Evolutionary conservation across 2,888 invertebrate species (phyloP), one percentile per base, ranked within the genome.

Genomic region (Bellardia pandia): DNA sequence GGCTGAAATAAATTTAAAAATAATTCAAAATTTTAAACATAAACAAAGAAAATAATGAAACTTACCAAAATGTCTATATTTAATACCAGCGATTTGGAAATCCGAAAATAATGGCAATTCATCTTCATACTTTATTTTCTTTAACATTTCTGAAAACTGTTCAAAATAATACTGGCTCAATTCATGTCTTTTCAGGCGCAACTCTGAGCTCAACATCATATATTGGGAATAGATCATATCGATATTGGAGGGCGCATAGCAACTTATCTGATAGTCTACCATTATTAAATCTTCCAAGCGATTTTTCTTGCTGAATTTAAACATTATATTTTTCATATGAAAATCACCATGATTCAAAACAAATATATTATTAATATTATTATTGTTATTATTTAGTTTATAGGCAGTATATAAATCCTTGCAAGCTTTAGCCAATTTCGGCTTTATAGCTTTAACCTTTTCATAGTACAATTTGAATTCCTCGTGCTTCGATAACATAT

Each of bases 311-410:
- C 37, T 60, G 7, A 89, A 79, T 69, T 89, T 90, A 23, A 91
- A 91, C 91, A 92, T 91, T 75, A 92, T 80, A 42, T 92, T 92
- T 30, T 90, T 90, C 4, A 83, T 71, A 79, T 92, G 92, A 56
- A 92, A 91, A 72, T 92, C 92, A 0, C 92, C 92, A 79, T 92
- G 92, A 66, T 89, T 90, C 0, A 92, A 88, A 0, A 90, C 91
- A 40, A 90, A 90, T 60, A 87, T 81, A 69, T 86, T 74, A 13
- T 86, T 74, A 13, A 40, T 56, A 3, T 53, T 40, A 2, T 33
- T 45, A 8, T 53, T 23, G 8, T 72, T 72, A 11, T 62, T 37
- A 14, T 77, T 72, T 5, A 60, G 33, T 42, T 13, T 69, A 23
- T 69, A 83, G n/a, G 85, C 79, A 33, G 40, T 69, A 30, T 69